These are phyloP conservation scores for Onychostoma macrolepis DNA, from an alignment of 2,113 vertebrate species.

Conservation along the genomic window DNA sequence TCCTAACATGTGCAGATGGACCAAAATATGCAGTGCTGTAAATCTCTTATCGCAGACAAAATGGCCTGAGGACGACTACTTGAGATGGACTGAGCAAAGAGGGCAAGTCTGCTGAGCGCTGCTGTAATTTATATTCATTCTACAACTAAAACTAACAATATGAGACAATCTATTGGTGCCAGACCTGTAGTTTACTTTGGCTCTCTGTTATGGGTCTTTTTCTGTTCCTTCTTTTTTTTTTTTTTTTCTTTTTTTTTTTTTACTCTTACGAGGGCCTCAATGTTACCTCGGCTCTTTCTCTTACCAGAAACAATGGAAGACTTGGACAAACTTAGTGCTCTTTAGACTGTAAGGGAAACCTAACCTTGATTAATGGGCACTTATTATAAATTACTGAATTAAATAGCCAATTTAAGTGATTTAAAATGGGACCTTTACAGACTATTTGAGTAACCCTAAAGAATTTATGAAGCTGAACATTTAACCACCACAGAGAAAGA, in stretches of 20 bases:
- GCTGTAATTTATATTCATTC: conserved; percentile 71
- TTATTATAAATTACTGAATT: conserved; percentile 61
- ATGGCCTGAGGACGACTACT: conserved; percentile 57
- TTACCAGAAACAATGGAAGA: conserved; percentile 61
- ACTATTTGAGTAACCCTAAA: conserved; percentile 39
- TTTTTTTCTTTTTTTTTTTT: conserved; percentile 59
- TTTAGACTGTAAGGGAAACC: conserved; percentile 55
- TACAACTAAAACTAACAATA: conserved; percentile 69
- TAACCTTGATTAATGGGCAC: conserved; percentile 65
- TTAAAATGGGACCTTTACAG: conserved; percentile 27
- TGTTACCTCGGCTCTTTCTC: conserved; percentile 53
- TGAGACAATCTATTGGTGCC: conserved; percentile 62
- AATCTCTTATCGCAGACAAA: conserved; percentile 70
- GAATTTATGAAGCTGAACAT: conserved; percentile 44
- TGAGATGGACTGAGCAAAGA: conserved; percentile 63
- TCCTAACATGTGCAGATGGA: conserved; percentile 64
- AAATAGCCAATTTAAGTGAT: conserved; percentile 60
- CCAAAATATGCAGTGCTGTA: conserved; percentile 65
- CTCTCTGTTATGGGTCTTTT: conserved; percentile 60
- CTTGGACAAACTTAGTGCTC: conserved; percentile 55
- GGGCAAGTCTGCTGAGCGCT: conserved; percentile 50
- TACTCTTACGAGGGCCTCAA: conserved; percentile 65
- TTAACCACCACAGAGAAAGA: conserved; percentile 38
- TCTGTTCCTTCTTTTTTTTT: conserved; percentile 59
- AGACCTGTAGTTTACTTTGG: conserved; percentile 72